Base-by-base conservation (phyloP, 1,140 invertebrate genomes). In the Plectrocnemia conspersa region DNA sequence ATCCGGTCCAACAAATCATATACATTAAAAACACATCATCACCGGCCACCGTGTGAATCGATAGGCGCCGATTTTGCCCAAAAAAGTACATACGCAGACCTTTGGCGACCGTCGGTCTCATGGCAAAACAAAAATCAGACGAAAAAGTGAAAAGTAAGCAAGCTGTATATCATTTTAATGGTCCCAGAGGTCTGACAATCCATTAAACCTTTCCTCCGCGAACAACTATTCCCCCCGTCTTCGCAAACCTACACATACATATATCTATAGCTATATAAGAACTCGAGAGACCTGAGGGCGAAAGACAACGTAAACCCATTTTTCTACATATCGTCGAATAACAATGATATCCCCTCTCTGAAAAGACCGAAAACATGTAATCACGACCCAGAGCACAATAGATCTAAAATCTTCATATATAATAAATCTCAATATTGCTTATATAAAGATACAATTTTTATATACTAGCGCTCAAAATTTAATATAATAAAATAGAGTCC, bases 91-190 rank as follows among this genome's bases (percentile, higher is more conserved):
- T 3, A 38, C 21, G 22, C 27, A 24, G 16, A 45, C 42, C n/a
- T n/a, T 45, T 22, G 42, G 42, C 42, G 16, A 24, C 16, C 16
- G 42, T 6, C 47, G 47, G 32, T 38, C 47, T 50, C 33, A 5
- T 33, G 16, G 47, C 41, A 60, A 60, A 60, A 60, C 54, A 60
- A 56, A 58, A 60, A 60, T 60, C 58, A 56, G 53, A 56, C 41
- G 54, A 45, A 61, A 61, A 61, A 58, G 59, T 61, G 59, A 61
- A 55, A 55, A 58, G 55, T 54, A 61, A 61, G 59, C 59, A 61
- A 52, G 59, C 59, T 55, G 59, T 61, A 61, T 58, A 52, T 61
- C 59, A 61, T 61, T 58, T 61, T 61, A 58, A 61, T 58, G 56
- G 46, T 58, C 59, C 59, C 59, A 54, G 48, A 61, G 59, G 59